Percentiles rank a stretch among this genome's conserved stretches.
Evolutionary conservation across 1,140 invertebrate genomes (phyloP).

Genomic region (Euglossa dilemma): DNA sequence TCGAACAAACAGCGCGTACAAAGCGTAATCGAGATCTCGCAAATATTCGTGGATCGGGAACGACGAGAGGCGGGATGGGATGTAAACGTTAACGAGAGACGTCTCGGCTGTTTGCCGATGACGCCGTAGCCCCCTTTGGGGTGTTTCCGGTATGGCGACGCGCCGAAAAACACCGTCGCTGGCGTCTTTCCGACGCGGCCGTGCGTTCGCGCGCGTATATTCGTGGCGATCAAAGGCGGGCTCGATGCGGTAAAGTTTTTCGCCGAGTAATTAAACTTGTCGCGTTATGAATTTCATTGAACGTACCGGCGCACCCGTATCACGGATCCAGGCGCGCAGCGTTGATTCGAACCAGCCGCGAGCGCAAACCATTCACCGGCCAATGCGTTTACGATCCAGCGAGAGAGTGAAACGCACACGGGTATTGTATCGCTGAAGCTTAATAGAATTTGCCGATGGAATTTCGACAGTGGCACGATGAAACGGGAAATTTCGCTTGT

Average conservation of each 20-base stretch:
- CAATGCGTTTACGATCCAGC: background rate
- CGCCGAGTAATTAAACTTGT: slow-evolving; percentile 32
- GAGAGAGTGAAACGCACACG: background rate
- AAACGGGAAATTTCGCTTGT: too few relatives aligned
- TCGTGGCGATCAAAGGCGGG: slow-evolving; percentile 9
- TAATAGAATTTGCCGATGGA: background rate
- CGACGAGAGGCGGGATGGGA: background rate
- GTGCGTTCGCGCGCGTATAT: too few relatives aligned
- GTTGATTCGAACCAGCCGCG: background rate
- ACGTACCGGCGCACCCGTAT: too few relatives aligned
- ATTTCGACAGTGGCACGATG: background rate
- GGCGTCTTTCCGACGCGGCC: background rate
- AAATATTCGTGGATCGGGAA: background rate
- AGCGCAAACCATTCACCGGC: background rate
- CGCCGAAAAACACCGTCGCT: background rate
- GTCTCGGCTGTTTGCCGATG: background rate
- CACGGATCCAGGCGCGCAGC: too few relatives aligned
- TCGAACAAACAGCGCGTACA: background rate
- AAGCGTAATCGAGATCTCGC: slow-evolving; percentile 31
- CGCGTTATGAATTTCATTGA: background rate
- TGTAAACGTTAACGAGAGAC: slow-evolving; percentile 24
- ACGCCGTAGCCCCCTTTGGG: background rate
- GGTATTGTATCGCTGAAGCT: background rate
- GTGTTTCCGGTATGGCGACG: background rate
- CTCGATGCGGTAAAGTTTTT: background rate